phyloP scores from a whole-genome alignment of 2,888 invertebrate genomes.

The Coenonympha arcania region DNA sequence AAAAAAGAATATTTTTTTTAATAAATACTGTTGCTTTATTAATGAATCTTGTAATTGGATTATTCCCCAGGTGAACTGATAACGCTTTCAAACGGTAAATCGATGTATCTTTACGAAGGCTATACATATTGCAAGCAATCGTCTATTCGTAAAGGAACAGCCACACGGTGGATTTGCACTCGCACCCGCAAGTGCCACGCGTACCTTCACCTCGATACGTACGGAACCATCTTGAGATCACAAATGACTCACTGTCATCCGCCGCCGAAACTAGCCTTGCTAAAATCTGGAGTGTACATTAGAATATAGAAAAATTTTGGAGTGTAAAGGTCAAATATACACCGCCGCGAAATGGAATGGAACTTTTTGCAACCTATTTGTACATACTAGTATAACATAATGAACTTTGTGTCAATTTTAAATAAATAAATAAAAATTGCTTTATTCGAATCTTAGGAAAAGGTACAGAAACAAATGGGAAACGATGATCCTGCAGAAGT shows the following conservation, averaged over 20 bases:
- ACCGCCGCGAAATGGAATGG: too few species aligned
- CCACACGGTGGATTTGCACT: not conserved
- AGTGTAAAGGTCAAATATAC: too few species aligned
- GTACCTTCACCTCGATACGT: not conserved
- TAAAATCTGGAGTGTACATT: conserved; percentile 12
- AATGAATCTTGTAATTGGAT: not conserved
- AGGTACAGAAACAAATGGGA: too few species aligned
- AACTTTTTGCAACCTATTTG: too few species aligned
- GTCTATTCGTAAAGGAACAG: not conserved
- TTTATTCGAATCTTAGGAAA: too few species aligned
- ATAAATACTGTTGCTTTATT: too few species aligned
- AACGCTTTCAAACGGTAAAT: not conserved
- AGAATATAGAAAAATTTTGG: too few species aligned
- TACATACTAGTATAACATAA: too few species aligned
- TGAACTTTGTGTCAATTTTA: too few species aligned
- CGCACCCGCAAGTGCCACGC: not conserved
- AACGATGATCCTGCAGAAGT: too few species aligned
- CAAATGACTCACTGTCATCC: conserved; percentile 15
- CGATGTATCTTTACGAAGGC: not conserved
- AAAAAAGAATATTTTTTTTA: too few species aligned
- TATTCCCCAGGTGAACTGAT: not conserved
- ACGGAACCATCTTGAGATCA: conserved; percentile 4
- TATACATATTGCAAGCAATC: not conserved
- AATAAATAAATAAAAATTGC: too few species aligned
- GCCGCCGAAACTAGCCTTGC: conserved; percentile 19